Conservation (phyloP, 2,888 invertebrate genomes). For the Branchellion lobata region DNA sequence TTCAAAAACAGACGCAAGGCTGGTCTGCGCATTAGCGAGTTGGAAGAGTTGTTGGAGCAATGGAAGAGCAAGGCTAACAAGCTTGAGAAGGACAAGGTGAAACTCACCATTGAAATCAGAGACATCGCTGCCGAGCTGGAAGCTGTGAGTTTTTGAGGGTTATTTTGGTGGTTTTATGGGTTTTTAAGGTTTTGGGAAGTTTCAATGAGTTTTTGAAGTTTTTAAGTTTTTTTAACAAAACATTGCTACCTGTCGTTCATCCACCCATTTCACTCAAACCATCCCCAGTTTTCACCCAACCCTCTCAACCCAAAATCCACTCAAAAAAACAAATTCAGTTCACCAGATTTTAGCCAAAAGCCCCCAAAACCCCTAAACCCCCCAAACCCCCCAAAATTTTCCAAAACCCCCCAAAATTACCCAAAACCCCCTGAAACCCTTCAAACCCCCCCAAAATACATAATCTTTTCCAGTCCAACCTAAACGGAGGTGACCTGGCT, state of each 20-base stretch:
- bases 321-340: too few relatives aligned
- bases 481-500: constrained; percentile 54
- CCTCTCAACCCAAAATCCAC: too few relatives aligned
- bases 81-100: constrained; percentile 95
- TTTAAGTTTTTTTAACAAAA: not conserved
- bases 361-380: too few relatives aligned
- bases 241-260: too few relatives aligned
- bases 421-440: too few relatives aligned
- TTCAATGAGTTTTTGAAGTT: not conserved
- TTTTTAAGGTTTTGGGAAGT: not conserved
- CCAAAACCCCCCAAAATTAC: too few relatives aligned
- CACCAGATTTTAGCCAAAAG: too few relatives aligned
- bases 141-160: constrained; percentile 69
- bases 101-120: constrained; percentile 94
- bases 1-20: constrained; percentile 61
- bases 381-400: too few relatives aligned
- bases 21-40: constrained; percentile 68
- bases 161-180: not conserved
- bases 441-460: too few relatives aligned
- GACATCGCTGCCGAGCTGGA: constrained; percentile 98
- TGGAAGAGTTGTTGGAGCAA: constrained; percentile 94
- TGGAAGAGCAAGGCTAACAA: constrained; percentile 83
- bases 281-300: too few relatives aligned
- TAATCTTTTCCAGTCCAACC: constrained; percentile 46
- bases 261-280: too few relatives aligned